Base-by-base conservation (phyloP, 2,888 invertebrate genomes). In the Acanthoscelides obtectus region DNA sequence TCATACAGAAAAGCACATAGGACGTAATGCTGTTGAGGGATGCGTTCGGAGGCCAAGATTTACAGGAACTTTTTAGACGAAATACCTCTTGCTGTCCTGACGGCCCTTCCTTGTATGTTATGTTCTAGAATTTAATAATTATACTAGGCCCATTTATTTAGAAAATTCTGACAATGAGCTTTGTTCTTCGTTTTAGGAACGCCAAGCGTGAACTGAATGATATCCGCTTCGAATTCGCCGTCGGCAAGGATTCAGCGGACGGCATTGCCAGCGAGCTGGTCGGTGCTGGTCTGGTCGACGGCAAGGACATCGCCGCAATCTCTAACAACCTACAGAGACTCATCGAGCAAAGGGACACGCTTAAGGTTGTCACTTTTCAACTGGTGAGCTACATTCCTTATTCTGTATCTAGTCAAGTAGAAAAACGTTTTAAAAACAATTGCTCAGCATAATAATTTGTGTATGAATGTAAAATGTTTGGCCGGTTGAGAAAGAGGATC, bases 221-320 rank as follows among this genome's bases (percentile, higher is more conserved):
- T 85, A 99, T 99, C 80, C 92, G 97, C 79, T 99, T 99, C 86
- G 98, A 99, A 86, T 99, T 95, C 84, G 93, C 95, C 20, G 91
- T 92, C 25, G 96, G 96, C 21, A 93, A 95, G 85, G 95, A 96
- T 83, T 92, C 94, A 0, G 89, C 97, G 0, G 97, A 97, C 85
- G 97, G 97, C 63, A 98, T 99, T 71, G 96, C 98, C 0, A 88
- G 92, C 8, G 98, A 99, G 86, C 87, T 99, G 77, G 97, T 99
- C 6, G 95, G 96, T 70, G 98, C 99, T 6, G 97, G 97, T 0
- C 88, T 99, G 17, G 97, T 99, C 20, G 96, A 98, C 84, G 94
- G 92, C 70, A 91, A 93, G 79, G 99, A 99, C 86, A 92, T 96
- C 77, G 90, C 91, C 66, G 94, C 95, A n/a, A 97, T 99, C 86